These are phyloP conservation scores for Deilephila porcellus DNA, from an alignment of 2,888 invertebrate species.

Conservation along the genomic window DNA sequence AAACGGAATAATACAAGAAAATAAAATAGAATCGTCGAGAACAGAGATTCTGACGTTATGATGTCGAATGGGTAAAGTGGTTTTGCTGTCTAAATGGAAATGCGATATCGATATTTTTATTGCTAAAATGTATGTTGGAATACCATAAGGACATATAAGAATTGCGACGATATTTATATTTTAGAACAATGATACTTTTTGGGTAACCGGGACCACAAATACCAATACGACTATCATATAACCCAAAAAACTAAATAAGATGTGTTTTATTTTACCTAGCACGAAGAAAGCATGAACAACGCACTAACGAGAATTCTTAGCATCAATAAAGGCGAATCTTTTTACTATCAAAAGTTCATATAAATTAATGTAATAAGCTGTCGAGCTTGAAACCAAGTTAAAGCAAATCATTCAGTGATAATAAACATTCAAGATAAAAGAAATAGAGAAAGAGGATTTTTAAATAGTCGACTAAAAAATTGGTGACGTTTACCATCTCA, in stretches of 20 bases:
- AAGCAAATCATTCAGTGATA: too few relatives aligned
- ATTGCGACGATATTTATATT: too few relatives aligned
- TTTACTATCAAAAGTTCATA: too few relatives aligned
- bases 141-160: too few relatives aligned
- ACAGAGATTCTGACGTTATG: slow-evolving; percentile 29
- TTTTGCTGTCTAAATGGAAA: slow-evolving; percentile 7
- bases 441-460: neutral
- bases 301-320: too few relatives aligned
- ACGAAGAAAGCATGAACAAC: too few relatives aligned
- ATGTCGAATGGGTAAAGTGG: slow-evolving; percentile 19
- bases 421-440: neutral
- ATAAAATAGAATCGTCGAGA: slow-evolving; percentile 38
- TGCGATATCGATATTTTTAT: slow-evolving; percentile 6
- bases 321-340: too few relatives aligned
- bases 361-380: too few relatives aligned
- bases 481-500: neutral
- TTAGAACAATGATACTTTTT: too few relatives aligned
- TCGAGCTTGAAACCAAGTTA: too few relatives aligned
- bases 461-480: neutral
- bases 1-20: slow-evolving; percentile 41
- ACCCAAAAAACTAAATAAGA: neutral
- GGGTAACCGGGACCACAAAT: neutral
- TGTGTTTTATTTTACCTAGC: neutral
- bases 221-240: neutral
- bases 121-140: neutral